phyloP scores from a whole-genome alignment of 1,140 invertebrate species.

The Caenorhabditis tropicalis region DNA sequence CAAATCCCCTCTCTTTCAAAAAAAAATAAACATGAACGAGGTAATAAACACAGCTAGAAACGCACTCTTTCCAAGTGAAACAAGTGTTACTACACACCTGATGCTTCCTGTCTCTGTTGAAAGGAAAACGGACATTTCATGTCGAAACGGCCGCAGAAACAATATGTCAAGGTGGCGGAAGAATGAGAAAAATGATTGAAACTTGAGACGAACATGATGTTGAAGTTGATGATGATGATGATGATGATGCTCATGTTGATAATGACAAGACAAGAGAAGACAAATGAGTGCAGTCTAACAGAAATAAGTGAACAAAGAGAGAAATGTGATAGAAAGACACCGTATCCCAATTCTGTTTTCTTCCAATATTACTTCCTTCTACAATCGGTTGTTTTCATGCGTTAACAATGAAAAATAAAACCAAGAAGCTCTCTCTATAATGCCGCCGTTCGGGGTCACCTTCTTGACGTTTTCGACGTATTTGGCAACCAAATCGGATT shows the following conservation, averaged over 20 bases:
- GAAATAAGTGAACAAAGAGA: not conserved
- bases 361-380: no score
- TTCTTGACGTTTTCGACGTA: not conserved
- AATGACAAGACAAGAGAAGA: not conserved
- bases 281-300: constrained; percentile 21
- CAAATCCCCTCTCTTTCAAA: no score
- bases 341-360: no score
- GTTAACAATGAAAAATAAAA: not conserved
- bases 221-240: not conserved
- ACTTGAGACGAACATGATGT: constrained; percentile 37
- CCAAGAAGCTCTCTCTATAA: not conserved
- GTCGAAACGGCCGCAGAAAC: constrained; percentile 20
- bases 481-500: not conserved
- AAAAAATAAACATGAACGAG: no score
- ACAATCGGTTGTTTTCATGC: no score
- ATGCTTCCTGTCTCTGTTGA: constrained; percentile 14
- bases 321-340: no score
- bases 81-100: constrained; percentile 5
- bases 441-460: constrained; percentile 9
- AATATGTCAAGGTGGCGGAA: constrained; percentile 42
- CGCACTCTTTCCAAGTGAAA: not conserved
- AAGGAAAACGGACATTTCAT: not conserved
- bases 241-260: not conserved
- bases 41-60: no score
- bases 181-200: constrained; percentile 6